phyloP scores from a whole-genome alignment of 2,888 invertebrate genomes.

The Drosophila kanekoi region DNA sequence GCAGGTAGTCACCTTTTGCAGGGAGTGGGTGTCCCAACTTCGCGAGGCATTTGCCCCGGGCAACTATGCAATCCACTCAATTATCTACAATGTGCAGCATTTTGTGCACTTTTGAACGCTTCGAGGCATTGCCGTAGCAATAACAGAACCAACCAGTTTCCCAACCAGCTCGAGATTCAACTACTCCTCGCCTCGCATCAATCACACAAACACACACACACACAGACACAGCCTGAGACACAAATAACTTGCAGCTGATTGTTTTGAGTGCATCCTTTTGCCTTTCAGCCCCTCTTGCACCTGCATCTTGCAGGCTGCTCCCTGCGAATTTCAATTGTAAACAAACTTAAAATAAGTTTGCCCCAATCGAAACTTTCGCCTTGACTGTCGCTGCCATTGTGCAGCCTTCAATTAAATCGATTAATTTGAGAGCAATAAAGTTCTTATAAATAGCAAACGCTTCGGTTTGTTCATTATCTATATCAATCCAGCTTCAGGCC shows the following conservation, averaged over 20 bases:
- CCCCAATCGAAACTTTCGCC: slow-evolving; percentile 36
- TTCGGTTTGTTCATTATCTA: slow-evolving; percentile 59
- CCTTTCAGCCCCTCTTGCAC: slow-evolving; percentile 4
- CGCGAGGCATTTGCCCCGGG: slow-evolving; percentile 10
- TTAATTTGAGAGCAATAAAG: slow-evolving; percentile 62
- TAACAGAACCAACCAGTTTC: slow-evolving; percentile 30
- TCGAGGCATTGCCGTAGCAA: slow-evolving; percentile 35
- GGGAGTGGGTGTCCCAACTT: neutral
- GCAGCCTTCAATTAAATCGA: slow-evolving; percentile 76
- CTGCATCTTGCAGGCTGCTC: neutral
- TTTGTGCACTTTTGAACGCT: slow-evolving; percentile 61
- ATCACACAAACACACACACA: slow-evolving; percentile 30
- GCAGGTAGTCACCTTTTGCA: slow-evolving; percentile 16
- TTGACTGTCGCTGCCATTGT: slow-evolving; percentile 28
- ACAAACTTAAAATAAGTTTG: slow-evolving; percentile 56
- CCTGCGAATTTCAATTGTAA: slow-evolving; percentile 59
- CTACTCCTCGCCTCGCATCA: slow-evolving; percentile 40
- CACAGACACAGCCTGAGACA: slow-evolving; percentile 23
- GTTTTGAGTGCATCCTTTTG: slow-evolving; percentile 45
- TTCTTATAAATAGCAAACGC: slow-evolving; percentile 46
- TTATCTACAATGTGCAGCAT: slow-evolving; percentile 63
- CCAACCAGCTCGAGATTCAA: slow-evolving; percentile 14
- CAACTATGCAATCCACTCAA: slow-evolving; percentile 56
- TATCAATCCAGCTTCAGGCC: neutral
- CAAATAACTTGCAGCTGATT: slow-evolving; percentile 56